A percentile compares a stretch with the other conserved stretches of the same genome.
Evolutionary conservation across 2,113 vertebrate genomes (phyloP).

Genomic region (Leptodactylus fuscus): DNA sequence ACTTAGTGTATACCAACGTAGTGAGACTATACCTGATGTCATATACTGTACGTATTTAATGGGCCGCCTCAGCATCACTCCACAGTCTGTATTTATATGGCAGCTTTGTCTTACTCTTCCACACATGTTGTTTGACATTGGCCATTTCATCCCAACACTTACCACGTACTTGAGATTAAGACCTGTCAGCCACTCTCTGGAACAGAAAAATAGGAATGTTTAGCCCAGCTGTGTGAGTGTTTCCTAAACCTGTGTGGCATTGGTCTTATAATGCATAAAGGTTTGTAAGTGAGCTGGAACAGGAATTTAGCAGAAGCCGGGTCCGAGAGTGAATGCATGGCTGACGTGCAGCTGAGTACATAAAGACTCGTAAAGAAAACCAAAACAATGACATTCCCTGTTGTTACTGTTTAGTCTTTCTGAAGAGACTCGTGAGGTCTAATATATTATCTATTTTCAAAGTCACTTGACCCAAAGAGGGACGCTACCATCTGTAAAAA

Average conservation of each 20-base stretch:
- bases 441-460: slow-evolving; percentile 87
- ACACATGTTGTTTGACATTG: slow-evolving; percentile 51
- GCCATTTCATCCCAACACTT: slow-evolving; percentile 68
- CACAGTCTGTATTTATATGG: not conserved
- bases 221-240: slow-evolving; percentile 75
- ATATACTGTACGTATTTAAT: slow-evolving; percentile 2
- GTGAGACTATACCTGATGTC: not conserved
- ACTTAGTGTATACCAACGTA: not conserved
- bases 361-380: slow-evolving; percentile 87
- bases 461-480: slow-evolving; percentile 87
- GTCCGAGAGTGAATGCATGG: slow-evolving; percentile 74
- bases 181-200: slow-evolving; percentile 49
- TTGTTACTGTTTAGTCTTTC: slow-evolving; percentile 96
- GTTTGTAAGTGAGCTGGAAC: slow-evolving; percentile 83
- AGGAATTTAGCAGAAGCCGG: slow-evolving; percentile 76
- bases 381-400: slow-evolving; percentile 93
- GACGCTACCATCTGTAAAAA: slow-evolving; percentile 76
- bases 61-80: not conserved
- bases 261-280: slow-evolving; percentile 77
- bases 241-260: slow-evolving; percentile 82
- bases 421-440: slow-evolving; percentile 78
- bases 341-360: slow-evolving; percentile 90
- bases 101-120: slow-evolving; percentile 25
- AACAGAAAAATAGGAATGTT: slow-evolving; percentile 62
- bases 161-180: slow-evolving; percentile 66